These are phyloP conservation scores for Ceratina calcarata DNA, from an alignment of 1,140 invertebrate species.

Conservation along the genomic window DNA sequence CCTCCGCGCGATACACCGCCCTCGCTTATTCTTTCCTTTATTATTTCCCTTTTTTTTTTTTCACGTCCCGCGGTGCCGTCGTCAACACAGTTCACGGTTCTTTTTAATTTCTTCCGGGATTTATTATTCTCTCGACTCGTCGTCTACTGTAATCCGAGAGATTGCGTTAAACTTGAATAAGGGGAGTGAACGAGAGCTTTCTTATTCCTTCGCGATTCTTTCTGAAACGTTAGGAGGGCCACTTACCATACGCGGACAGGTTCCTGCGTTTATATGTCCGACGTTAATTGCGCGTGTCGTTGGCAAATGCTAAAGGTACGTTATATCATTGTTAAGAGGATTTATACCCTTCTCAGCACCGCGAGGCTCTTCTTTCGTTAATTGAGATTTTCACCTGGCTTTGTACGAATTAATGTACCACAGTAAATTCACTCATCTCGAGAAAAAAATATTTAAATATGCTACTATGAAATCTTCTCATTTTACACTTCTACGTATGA, in stretches of 20 bases:
- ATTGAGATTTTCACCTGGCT: neutral
- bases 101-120: conserved; percentile 32
- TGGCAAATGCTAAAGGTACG: neutral
- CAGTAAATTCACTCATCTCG: neutral
- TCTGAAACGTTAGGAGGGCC: neutral
- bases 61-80: neutral
- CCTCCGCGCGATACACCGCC: conserved; percentile 2
- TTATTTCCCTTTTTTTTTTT: neutral
- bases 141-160: conserved; percentile 15
- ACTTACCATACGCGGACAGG: neutral
- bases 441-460: too few relatives aligned
- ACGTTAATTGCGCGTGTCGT: too few relatives aligned
- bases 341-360: neutral
- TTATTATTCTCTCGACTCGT: neutral
- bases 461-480: too few relatives aligned
- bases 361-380: neutral
- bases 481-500: too few relatives aligned
- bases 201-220: neutral
- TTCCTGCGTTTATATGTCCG: too few relatives aligned
- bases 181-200: neutral
- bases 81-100: neutral
- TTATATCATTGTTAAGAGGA: neutral
- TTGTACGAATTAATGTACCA: neutral
- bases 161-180: conserved; percentile 25
- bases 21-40: neutral